Conservation (phyloP, 2,888 invertebrate genomes). For the Empis livida region DNA sequence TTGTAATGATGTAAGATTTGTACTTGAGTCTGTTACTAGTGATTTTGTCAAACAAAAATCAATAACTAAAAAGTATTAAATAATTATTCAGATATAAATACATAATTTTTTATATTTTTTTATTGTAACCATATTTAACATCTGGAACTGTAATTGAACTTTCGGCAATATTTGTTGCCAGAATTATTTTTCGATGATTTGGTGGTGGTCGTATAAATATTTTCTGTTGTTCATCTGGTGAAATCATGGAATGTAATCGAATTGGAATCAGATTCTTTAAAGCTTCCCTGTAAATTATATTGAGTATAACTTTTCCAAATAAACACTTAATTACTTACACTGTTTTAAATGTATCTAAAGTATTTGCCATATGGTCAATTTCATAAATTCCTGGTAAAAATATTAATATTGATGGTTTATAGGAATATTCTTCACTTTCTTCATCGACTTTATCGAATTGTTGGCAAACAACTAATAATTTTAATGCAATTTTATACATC, state of each 20-base stretch:
- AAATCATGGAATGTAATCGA: constrained; percentile 60
- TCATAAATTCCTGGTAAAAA: constrained; percentile 83
- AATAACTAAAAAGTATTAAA: constrained; percentile 47
- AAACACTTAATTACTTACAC: constrained; percentile 1
- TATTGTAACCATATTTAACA: constrained; percentile 47
- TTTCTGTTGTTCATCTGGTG: constrained; percentile 59
- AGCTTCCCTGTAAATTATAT: neutral
- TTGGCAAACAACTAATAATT: constrained; percentile 47
- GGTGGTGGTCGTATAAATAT: constrained; percentile 35
- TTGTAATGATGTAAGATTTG: constrained; percentile 53
- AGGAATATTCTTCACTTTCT: constrained; percentile 21
- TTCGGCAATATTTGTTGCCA: constrained; percentile 86
- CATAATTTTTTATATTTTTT: neutral
- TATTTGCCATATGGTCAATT: constrained; percentile 56
- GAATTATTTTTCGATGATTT: constrained; percentile 60
- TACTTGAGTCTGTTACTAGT: constrained; percentile 56
- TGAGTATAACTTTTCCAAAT: too few relatives aligned
- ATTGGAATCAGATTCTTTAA: constrained; percentile 19
- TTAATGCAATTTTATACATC: constrained; percentile 47
- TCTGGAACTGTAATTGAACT: constrained; percentile 86
- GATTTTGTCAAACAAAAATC: constrained; percentile 89
- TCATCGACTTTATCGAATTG: constrained; percentile 28
- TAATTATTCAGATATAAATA: neutral
- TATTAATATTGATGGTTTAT: constrained; percentile 59
- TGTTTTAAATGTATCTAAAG: constrained; percentile 20